Percentiles rank a stretch among this genome's conserved stretches.
Evolutionary conservation across 1,140 invertebrate genomes (phyloP).

Genomic region (Akabosia matsudoensis): DNA sequence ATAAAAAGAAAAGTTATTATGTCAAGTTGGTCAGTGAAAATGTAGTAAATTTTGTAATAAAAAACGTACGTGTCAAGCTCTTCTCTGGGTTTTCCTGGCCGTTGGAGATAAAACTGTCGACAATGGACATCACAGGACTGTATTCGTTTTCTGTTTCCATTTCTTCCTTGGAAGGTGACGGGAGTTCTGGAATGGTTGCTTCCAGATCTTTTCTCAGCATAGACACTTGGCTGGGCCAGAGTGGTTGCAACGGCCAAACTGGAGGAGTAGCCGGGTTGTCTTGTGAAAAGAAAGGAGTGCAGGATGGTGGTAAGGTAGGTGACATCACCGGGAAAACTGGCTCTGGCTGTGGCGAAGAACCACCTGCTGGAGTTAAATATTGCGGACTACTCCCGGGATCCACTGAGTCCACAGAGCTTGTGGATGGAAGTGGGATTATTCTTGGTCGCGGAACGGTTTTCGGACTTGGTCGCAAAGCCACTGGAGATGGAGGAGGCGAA

Average conservation of each 20-base stretch:
- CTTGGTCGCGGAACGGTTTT: constrained; percentile 6
- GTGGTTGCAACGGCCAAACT: constrained; percentile 27
- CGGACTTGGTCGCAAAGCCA: not conserved
- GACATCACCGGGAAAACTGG: not conserved
- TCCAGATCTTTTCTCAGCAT: not conserved
- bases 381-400: not conserved
- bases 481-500: not conserved
- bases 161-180: constrained; percentile 6
- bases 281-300: constrained; percentile 4
- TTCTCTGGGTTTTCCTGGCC: not conserved
- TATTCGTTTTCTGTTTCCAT: not conserved
- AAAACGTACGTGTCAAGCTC: too few species aligned
- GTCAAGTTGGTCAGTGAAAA: too few species aligned
- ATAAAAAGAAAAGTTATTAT: too few species aligned
- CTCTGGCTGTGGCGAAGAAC: not conserved
- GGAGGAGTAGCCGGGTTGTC: constrained; percentile 25
- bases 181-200: not conserved
- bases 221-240: not conserved
- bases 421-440: constrained; percentile 2
- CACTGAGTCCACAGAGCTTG: not conserved
- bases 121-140: not conserved
- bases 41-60: too few species aligned
- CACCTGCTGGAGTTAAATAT: constrained; percentile 21
- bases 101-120: not conserved
- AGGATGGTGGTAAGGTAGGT: constrained; percentile 25